A percentile compares a stretch with the other conserved stretches of the same genome.
These are phyloP conservation scores for Amiota minor DNA, from an alignment of 2,888 invertebrate species.

Conservation along the genomic window DNA sequence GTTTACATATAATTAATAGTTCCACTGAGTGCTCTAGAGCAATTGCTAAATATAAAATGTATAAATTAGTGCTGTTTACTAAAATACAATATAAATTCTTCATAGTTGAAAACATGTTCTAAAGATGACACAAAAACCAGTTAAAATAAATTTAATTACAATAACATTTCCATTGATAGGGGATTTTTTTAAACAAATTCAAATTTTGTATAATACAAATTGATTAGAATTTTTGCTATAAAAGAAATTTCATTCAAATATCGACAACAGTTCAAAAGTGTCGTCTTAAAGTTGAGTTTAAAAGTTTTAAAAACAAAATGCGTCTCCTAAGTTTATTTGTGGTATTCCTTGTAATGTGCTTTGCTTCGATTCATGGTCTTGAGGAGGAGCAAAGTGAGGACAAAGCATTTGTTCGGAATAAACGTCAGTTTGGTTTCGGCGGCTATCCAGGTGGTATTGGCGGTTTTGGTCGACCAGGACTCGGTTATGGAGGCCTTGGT, in stretches of 20 bases:
- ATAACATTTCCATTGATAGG: background rate
- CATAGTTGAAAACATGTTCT: no score
- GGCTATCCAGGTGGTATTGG: background rate
- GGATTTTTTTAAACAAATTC: background rate
- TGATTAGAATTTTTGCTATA: background rate
- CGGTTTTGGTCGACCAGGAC: background rate
- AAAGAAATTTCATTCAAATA: background rate
- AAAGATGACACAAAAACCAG: background rate
- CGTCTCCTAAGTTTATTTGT: background rate
- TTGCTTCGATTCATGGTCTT: background rate
- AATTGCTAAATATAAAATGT: no score
- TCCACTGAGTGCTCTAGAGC: no score
- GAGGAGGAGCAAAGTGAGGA: background rate
- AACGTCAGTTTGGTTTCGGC: conserved; percentile 7
- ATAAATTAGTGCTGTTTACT: no score
- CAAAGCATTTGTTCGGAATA: background rate
- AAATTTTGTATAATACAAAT: background rate
- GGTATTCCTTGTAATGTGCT: background rate
- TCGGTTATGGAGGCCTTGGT: conserved; percentile 41
- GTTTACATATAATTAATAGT: no score
- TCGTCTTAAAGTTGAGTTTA: background rate
- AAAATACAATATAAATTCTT: no score
- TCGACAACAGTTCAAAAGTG: background rate
- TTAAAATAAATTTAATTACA: background rate
- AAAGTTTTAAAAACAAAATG: background rate